Evolutionary conservation across 2,888 invertebrate genomes (phyloP).

Genomic region (Drosophila imparisetae): DNA sequence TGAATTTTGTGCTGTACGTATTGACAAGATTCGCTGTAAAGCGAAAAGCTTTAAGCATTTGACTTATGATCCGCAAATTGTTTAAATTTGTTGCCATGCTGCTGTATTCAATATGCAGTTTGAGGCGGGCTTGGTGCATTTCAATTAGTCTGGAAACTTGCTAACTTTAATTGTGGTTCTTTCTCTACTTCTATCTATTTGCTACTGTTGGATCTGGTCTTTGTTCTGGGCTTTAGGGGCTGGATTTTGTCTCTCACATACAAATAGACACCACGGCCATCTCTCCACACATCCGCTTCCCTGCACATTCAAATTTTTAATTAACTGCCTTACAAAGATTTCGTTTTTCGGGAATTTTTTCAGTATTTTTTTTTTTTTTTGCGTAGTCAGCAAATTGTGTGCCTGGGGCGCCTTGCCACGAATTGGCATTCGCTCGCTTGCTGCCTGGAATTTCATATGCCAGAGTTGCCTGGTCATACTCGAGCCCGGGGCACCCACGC

Average conservation of each 20-base stretch:
- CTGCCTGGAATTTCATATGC: conserved; percentile 55
- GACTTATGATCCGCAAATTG: not conserved
- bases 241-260: conserved; percentile 16
- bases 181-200: not conserved
- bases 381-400: conserved; percentile 36
- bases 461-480: conserved; percentile 48
- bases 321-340: conserved; percentile 77
- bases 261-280: not conserved
- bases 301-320: conserved; percentile 62
- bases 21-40: not conserved
- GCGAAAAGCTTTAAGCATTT: not conserved
- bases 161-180: conserved; percentile 41
- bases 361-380: conserved; percentile 13
- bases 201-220: conserved; percentile 9
- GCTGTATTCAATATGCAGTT: not conserved
- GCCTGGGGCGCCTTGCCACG: conserved; percentile 56
- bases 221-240: conserved; percentile 23
- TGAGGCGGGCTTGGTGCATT: conserved; percentile 6
- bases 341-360: conserved; percentile 44
- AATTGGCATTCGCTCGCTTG: conserved; percentile 67
- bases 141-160: conserved; percentile 20
- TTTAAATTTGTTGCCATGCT: not conserved
- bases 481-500: not conserved
- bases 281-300: conserved; percentile 12
- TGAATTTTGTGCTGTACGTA: not conserved